phyloP scores from a whole-genome alignment of 2,888 invertebrate species.

The Caenorhabditis plicata region DNA sequence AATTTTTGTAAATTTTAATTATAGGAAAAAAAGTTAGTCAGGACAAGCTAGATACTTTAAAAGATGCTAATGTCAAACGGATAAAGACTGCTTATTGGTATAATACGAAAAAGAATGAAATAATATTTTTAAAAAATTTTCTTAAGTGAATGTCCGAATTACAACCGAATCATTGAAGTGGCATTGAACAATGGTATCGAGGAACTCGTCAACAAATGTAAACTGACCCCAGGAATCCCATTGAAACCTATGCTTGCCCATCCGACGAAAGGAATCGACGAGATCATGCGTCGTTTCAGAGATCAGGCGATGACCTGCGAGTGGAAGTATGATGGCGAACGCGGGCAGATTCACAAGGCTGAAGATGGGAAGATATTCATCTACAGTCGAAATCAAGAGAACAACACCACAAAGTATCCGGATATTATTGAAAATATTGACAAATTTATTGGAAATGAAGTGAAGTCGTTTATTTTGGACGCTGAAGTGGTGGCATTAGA shows the following conservation, averaged over 20 bases:
- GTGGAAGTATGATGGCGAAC: conserved; percentile 98
- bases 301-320: conserved; percentile 88
- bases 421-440: conserved; percentile 75
- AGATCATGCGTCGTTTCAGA: conserved; percentile 73
- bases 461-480: conserved; percentile 83
- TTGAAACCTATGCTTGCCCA: conserved; percentile 98
- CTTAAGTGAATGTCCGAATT: conserved; percentile 89
- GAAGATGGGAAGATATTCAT: conserved; percentile 77
- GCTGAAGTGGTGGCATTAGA: conserved; percentile 98
- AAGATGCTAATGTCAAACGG: conserved; percentile 22
- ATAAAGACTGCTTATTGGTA: conserved; percentile 35
- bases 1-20: background rate
- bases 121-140: background rate
- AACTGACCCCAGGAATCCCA: conserved; percentile 82
- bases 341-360: conserved; percentile 84
- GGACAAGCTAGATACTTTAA: conserved; percentile 18
- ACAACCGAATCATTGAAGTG: conserved; percentile 80
- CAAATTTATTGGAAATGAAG: conserved; percentile 47
- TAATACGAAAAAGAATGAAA: conserved; percentile 1
- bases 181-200: conserved; percentile 78
- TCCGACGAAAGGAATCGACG: conserved; percentile 84
- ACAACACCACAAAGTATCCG: conserved; percentile 91
- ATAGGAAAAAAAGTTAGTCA: conserved; percentile 12
- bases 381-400: conserved; percentile 93
- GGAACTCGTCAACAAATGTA: conserved; percentile 79